Evolutionary conservation across 2,113 vertebrate genomes (phyloP), one percentile per base, ranked within the genome.

Genomic region (Australoheros scitulus): DNA sequence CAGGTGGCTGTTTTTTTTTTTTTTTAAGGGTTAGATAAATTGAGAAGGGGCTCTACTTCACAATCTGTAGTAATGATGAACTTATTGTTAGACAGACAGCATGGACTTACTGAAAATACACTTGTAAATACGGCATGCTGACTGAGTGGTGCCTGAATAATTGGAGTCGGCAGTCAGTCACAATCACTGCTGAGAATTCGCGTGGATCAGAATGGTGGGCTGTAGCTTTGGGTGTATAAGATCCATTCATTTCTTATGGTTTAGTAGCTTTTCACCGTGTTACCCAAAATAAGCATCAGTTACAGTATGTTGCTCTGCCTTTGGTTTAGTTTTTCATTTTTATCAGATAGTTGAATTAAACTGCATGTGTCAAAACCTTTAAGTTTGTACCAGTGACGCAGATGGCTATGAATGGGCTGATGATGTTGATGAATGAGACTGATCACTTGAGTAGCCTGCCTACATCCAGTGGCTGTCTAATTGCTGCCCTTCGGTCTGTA

Each of bases 381-480:
- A 22, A 0, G 55, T 64, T 43, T 55, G 7, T 10, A 50, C 43
- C 7, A 83, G 22, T 14, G 18, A 70, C 64, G 15, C 2, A 50
- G 20, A 76, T 80, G 57, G 89, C 79, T 87, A 70, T 88, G 60
- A 79, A 84, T 24, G 63, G 47, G 70, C 80, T 79, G 47, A 32
- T 52, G 43, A 70, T 52, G 43, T 56, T 65, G 61, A 65, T 41
- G 6, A 24, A 38, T 65, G 26, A 63, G 20, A 52, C 20, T 10
- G 61, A 68, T 79, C 52, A 41, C 52, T 93, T 1, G 6, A 72
- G 26, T 72, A 55, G 68, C 47, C 68, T 72, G 47, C 26, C 68
- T 72, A 32, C 7, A 26, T 55, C 10, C 17, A 78, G 83, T 92
- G 92, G 84, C 64, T 63, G 56, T 55, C 74, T 61, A 72, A 88